These are phyloP conservation scores for Leucophenga montana DNA, from an alignment of 2,888 invertebrate genomes.

Conservation along the genomic window DNA sequence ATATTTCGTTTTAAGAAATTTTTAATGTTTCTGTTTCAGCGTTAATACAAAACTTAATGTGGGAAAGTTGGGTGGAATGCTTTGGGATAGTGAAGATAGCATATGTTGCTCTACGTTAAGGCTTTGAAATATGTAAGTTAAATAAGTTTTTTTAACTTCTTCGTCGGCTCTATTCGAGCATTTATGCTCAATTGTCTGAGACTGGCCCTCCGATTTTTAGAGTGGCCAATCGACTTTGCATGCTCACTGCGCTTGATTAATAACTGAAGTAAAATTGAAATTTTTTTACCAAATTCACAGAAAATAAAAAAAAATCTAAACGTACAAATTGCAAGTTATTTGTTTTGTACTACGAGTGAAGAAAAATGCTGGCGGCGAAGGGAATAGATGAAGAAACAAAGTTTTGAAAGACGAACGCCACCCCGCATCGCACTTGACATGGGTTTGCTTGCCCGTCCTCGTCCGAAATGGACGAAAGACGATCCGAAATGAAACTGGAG, in stretches of 20 bases:
- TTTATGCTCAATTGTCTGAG: neutral
- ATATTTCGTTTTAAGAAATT: slow-evolving; percentile 59
- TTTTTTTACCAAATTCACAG: slow-evolving; percentile 53
- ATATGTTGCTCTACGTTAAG: slow-evolving; percentile 37
- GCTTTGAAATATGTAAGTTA: neutral
- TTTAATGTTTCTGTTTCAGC: too few species aligned
- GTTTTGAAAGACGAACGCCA: slow-evolving; percentile 5
- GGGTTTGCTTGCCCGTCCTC: slow-evolving; percentile 22
- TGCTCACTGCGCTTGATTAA: slow-evolving; percentile 62
- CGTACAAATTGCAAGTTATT: slow-evolving; percentile 68
- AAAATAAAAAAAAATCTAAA: slow-evolving; percentile 61
- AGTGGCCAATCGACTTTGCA: slow-evolving; percentile 29
- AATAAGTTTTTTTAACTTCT: neutral
- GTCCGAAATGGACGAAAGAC: too few species aligned
- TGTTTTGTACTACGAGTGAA: slow-evolving; percentile 12
- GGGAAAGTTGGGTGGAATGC: slow-evolving; percentile 51
- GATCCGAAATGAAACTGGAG: neutral
- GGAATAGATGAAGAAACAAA: neutral
- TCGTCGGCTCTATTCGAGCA: neutral
- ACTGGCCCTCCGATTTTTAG: too few species aligned
- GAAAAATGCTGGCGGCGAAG: slow-evolving; percentile 14
- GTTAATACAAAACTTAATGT: slow-evolving; percentile 44
- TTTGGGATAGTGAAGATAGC: slow-evolving; percentile 28
- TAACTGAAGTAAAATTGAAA: slow-evolving; percentile 67
- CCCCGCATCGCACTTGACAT: slow-evolving; percentile 38